Evolutionary conservation across 2,888 invertebrate species (phyloP), one percentile per base, ranked within the genome.

Genomic region (Ophioninae sp.): DNA sequence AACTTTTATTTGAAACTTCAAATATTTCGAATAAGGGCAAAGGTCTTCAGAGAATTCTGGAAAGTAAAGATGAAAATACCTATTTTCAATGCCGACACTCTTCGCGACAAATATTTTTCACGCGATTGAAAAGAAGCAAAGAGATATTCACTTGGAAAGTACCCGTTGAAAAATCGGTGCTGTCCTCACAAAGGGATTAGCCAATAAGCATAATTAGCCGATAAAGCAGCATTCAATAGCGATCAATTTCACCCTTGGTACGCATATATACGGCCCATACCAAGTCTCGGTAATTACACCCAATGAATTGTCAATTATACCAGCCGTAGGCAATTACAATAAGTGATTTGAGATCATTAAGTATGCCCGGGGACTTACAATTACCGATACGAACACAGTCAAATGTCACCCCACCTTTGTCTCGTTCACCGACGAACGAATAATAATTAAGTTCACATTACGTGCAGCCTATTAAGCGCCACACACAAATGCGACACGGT

Each of bases 301-400:
- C 10, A 72, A 79, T 50, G 74, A 79, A 78, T 67, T 59, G 50
- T 79, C 83, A 79, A 81, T 84, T 81, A 79, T 61, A 59, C 13
- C 61, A 20, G 59, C 65, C 44, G 59, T 73, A 2, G 81, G 30
- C 76, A 73, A 84, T 82, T 79, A 76, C 79, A 59, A 56, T 56
- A 68, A 81, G 76, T 82, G 79, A 84, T 84, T 84, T 65, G 65
- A 79, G 84, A 81, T 79, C 81, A 84, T 84, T 75, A 75, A 84
- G 59, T 72, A 65, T 30, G 56, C 41, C 23, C 37, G 44, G 67
- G 73, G 57, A 78, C 68, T n/a, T 39, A 10, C 67, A 17, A 37
- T 39, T 30, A 75, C 70, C 62, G 67, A 62, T 37, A 69, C 74
- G 50, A 67, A 67, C 70, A 57, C 30, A 64, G 7, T 21, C 30